Evolutionary conservation across 2,888 invertebrate species (phyloP), one percentile per base, ranked within the genome.

Genomic region (Drosophila sordidula): DNA sequence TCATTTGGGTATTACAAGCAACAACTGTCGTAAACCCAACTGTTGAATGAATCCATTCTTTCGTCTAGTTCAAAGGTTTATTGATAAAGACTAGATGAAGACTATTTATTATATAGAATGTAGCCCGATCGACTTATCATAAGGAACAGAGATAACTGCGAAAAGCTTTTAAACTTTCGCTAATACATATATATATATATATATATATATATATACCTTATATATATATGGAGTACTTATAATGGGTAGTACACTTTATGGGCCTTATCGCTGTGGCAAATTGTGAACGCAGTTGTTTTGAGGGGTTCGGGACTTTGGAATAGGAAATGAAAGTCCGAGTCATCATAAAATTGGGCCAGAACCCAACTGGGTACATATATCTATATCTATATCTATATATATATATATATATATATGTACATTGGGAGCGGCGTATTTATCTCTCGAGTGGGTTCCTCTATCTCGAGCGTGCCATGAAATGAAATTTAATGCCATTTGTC

Each of bases 231-330:
- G 0, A 14, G 8, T 38, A 14, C 3, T 14, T 36, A 14, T 38
- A 14, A 22, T 25, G 18, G 52, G 32, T 14, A 2, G 1, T 29
- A 29, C 29, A 29, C 9, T 29, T 29, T 29, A 29, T 29, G 9
- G 29, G 8, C 29, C 56, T 75, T 74, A 74, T 75, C 75, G 59
- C 36, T 44, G 41, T 8, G 12, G 44, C 12, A 26, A 16, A 41
- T 9, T 29, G 29, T 2, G 29, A 29, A 3, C 29, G 9, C 29
- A 9, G 29, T 9, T 34, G 34, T 12, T 34, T 11, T 12, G 4
- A 34, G 9, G 8, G 29, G 29, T 29, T 29, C 29, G 29, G 55
- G 58, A 75, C 76, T 75, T 71, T 75, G 76, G 76, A 62, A 75
- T 75, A 14, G 74, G 67, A 75, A 75, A 70, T 56, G 38, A 34